A percentile compares a stretch with the other conserved stretches of the same genome.
Conservation (phyloP, 2,113 vertebrate species). For the Mastomys coucha region DNA sequence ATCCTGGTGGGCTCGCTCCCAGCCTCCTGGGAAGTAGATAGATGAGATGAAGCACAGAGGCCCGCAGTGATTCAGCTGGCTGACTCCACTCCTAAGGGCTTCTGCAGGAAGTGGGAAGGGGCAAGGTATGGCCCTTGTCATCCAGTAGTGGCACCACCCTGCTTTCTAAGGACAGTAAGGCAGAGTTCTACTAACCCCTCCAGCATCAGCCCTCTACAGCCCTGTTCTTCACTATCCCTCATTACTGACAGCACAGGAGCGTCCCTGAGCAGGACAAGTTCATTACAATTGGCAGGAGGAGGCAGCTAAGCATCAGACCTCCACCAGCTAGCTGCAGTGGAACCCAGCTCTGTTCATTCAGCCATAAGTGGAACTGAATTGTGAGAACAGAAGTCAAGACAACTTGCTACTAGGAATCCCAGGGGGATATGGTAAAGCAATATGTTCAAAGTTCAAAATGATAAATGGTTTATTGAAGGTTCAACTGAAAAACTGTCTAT, state of each 20-base stretch:
- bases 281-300: not conserved
- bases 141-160: not conserved
- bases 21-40: not conserved
- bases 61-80: not conserved
- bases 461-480: slow-evolving; percentile 42
- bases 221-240: not conserved
- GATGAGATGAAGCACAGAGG: not conserved
- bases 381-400: not conserved
- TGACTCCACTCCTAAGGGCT: not conserved
- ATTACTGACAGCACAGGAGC: not conserved
- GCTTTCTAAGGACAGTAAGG: not conserved
- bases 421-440: not conserved
- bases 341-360: not conserved
- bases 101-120: not conserved
- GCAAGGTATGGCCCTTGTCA: not conserved
- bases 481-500: not conserved
- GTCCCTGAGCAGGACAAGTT: not conserved
- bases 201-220: not conserved
- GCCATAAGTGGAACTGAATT: not conserved
- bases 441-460: slow-evolving; percentile 12
- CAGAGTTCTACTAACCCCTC: not conserved
- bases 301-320: not conserved
- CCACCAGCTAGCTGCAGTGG: not conserved
- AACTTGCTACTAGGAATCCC: not conserved
- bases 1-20: not conserved